A percentile compares a stretch with the other conserved stretches of the same genome.
Conservation (phyloP, 2,888 invertebrate species). For the Zaprionus obscuricornis region DNA sequence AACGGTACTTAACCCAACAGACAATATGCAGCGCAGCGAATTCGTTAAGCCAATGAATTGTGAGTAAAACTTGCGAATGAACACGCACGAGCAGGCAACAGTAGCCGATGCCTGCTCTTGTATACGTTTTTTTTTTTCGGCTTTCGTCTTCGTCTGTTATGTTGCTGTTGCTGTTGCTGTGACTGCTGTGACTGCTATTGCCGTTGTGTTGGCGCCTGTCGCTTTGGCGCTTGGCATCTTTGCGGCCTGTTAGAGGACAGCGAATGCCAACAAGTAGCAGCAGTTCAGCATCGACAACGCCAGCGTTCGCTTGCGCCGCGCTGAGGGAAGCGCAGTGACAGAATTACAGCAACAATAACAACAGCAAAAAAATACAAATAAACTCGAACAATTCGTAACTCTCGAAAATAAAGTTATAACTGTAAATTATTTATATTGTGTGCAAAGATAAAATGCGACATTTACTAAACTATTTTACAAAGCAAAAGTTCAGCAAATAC, state of each 20-base stretch:
- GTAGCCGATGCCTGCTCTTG: too few relatives aligned
- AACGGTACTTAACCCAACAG: constrained; percentile 40
- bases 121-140: too few relatives aligned
- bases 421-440: constrained; percentile 15
- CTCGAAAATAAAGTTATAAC: constrained; percentile 23
- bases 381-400: not conserved
- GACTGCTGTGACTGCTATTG: constrained; percentile 13
- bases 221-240: constrained; percentile 48
- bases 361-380: not conserved
- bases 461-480: too few relatives aligned
- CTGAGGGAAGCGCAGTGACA: constrained; percentile 40
- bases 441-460: too few relatives aligned
- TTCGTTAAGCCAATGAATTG: constrained; percentile 42
- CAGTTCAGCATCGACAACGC: constrained; percentile 70
- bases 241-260: constrained; percentile 51
- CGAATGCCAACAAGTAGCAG: constrained; percentile 74
- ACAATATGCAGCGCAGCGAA: constrained; percentile 48
- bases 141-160: too few relatives aligned
- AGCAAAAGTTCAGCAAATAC: too few relatives aligned
- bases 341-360: constrained; percentile 3
- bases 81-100: constrained; percentile 16
- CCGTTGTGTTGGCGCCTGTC: constrained; percentile 15
- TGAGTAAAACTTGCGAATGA: constrained; percentile 24
- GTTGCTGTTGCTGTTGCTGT: not conserved
- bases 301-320: constrained; percentile 67